Base-by-base conservation (phyloP, 2,797 vertebrate species). In the Hydrolagus colliei region DNA sequence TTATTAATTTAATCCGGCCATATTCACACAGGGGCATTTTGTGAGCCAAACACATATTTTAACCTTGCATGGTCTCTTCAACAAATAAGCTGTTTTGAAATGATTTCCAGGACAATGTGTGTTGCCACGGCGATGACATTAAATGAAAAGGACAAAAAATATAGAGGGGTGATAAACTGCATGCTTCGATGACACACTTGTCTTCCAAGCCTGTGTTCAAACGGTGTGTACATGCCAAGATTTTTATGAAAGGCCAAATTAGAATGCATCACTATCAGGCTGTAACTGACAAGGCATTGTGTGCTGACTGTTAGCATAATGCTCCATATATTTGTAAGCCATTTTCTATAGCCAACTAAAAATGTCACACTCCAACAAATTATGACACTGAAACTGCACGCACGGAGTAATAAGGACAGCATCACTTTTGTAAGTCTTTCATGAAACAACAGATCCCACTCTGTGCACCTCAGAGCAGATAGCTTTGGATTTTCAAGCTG, bases 91-190 rank as follows among this genome's bases (percentile, higher is more conserved):
- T 94, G 92, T 94, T 96, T 95, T 91, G 93, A 94, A 96, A 95
- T 96, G 91, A 96, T 95, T 96, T 95, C 94, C 94, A 94, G 93
- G 94, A 94, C 72, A 86, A 93, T 93, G 94, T 91, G 94, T 93
- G 94, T 96, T 95, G 92, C 95, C 93, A 96, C 95, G 95, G 95
- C 88, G 92, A 96, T 96, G 94, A 95, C 94, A 96, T 95, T 95
- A 94, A 94, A 91, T 93, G 93, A 93, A 95, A 95, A 94, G 94
- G 93, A 94, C 93, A 92, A 93, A 95, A 95, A 94, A 94, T 94
- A 96, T 93, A 95, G 94, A 91, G 91, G 78, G 93, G 94, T 94
- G 94, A 96, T 95, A 94, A 95, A 94, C 91, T 89, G 87, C 91
- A 88, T 89, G 90, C 91, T 92, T 93, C 92, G 94, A 95, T 93